These are phyloP conservation scores for Oncorhynchus keta DNA, from an alignment of 2,113 vertebrate species.

Conservation along the genomic window DNA sequence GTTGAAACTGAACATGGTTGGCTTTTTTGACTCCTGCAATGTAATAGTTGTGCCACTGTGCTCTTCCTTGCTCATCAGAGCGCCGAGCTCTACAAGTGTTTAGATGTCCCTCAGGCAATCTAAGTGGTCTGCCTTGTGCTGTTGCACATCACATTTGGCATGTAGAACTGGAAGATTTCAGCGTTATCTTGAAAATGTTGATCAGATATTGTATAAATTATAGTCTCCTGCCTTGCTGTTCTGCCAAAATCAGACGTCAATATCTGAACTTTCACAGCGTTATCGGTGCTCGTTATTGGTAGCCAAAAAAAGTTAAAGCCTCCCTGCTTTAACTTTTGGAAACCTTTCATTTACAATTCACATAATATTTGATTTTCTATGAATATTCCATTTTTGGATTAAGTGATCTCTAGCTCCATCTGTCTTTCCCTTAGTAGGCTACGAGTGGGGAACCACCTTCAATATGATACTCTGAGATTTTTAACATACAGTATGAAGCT, in stretches of 20 bases:
- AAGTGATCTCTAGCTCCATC: no score
- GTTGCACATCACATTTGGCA: background rate
- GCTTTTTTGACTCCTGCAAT: constrained; percentile 44
- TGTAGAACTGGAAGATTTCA: background rate
- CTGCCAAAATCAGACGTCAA: background rate
- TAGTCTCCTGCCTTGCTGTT: background rate
- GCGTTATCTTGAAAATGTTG: constrained; percentile 4
- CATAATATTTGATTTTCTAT: no score
- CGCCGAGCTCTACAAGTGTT: constrained; percentile 8
- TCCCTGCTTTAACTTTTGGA: no score
- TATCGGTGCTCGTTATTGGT: background rate
- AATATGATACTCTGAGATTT: no score
- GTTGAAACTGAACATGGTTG: constrained; percentile 37
- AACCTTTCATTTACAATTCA: no score
- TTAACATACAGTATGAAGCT: no score
- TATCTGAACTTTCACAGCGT: background rate
- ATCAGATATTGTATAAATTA: background rate
- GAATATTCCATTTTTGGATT: no score
- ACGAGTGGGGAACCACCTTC: no score
- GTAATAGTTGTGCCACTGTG: constrained; percentile 44
- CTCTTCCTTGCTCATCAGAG: constrained; percentile 18
- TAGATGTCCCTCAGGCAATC: background rate
- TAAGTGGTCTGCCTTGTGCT: constrained; percentile 9
- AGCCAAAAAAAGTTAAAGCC: background rate
- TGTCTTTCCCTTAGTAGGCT: no score